Percentiles rank a stretch among this genome's conserved stretches.
phyloP scores from a whole-genome alignment of 1,140 invertebrate genomes.

The Odontomachus brunneus region DNA sequence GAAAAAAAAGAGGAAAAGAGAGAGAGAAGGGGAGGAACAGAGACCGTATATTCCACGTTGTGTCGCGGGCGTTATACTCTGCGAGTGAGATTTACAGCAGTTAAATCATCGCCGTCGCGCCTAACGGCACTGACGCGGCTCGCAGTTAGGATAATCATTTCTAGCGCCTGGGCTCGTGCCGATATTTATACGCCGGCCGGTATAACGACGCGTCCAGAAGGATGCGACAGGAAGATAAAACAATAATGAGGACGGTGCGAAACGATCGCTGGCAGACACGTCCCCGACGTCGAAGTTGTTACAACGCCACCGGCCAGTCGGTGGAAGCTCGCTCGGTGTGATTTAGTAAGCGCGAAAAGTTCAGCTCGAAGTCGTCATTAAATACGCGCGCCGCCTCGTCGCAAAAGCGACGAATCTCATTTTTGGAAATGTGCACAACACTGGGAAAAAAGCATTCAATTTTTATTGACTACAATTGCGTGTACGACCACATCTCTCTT shows the following conservation, averaged over 20 bases:
- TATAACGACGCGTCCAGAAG: constrained; percentile 31
- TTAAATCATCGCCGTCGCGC: constrained; percentile 55
- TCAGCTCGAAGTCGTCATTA: too few relatives aligned
- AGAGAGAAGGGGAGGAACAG: neutral
- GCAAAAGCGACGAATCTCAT: neutral
- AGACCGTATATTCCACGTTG: constrained; percentile 31
- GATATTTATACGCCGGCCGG: constrained; percentile 33
- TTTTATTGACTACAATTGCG: too few relatives aligned
- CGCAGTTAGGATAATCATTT: constrained; percentile 40
- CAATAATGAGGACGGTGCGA: constrained; percentile 45
- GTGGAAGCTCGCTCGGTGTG: neutral
- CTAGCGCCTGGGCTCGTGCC: constrained; percentile 38
- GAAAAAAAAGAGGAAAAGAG: too few relatives aligned
- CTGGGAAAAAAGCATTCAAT: too few relatives aligned
- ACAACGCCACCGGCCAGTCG: neutral
- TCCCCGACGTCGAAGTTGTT: constrained; percentile 3
- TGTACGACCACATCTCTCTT: too few relatives aligned
- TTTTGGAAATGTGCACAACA: too few relatives aligned
- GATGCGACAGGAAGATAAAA: constrained; percentile 55
- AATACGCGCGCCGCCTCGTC: neutral
- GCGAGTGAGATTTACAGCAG: constrained; percentile 55
- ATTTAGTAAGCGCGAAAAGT: neutral
- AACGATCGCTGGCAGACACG: constrained; percentile 39
- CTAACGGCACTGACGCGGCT: constrained; percentile 55
- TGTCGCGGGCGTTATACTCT: constrained; percentile 33